Evolutionary conservation across 1,140 invertebrate genomes (phyloP).

Genomic region (Bemisia tabaci): DNA sequence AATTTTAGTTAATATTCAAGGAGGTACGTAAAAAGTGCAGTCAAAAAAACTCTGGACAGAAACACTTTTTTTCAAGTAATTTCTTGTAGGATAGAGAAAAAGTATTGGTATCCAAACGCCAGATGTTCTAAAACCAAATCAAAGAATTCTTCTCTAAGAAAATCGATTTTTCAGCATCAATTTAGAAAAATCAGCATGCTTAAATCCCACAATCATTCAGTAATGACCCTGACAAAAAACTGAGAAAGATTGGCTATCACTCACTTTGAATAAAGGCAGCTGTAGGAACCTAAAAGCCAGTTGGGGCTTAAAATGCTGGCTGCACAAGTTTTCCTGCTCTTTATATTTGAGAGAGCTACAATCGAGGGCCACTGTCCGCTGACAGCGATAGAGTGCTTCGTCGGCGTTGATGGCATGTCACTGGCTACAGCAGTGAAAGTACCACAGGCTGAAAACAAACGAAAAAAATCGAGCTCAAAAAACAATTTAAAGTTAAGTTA

Average conservation of each 20-base stretch:
- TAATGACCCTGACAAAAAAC: no score
- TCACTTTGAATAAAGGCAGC: conserved; percentile 37
- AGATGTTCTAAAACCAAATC: no score
- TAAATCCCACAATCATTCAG: no score
- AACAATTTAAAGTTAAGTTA: background rate
- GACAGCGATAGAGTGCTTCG: background rate
- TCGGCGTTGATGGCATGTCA: conserved; percentile 21
- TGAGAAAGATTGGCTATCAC: conserved; percentile 8
- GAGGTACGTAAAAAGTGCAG: no score
- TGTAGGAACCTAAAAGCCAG: conserved; percentile 42
- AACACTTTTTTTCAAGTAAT: no score
- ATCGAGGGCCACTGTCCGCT: conserved; percentile 36
- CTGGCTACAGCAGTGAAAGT: conserved; percentile 30
- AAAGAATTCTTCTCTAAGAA: no score
- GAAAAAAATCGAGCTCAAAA: conserved; percentile 6
- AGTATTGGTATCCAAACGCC: no score
- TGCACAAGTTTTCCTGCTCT: conserved; percentile 39
- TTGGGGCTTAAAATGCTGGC: conserved; percentile 41
- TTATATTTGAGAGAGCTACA: conserved; percentile 37
- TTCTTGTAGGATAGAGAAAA: no score
- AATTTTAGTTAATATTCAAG: background rate
- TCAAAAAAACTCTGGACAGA: no score
- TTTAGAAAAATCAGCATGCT: no score
- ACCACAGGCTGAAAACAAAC: conserved; percentile 33
- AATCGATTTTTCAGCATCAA: no score